phyloP scores from a whole-genome alignment of 2,888 invertebrate species.

The Eupithecia insigniata region DNA sequence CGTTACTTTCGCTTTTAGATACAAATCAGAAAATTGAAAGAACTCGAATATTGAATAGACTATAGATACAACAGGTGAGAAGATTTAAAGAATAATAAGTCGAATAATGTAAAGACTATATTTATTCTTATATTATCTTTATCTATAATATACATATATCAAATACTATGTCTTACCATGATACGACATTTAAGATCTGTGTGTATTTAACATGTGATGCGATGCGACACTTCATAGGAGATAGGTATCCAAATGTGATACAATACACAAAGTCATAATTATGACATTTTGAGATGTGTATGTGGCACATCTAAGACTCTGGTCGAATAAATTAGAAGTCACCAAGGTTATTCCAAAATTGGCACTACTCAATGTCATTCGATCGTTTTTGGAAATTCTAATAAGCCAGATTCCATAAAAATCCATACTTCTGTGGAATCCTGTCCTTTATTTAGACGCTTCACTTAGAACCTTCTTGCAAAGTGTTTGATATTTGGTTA shows the following conservation, averaged over 20 bases:
- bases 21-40: too few relatives aligned
- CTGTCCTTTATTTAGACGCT: constrained; percentile 19
- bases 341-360: constrained; percentile 26
- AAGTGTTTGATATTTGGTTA: constrained; percentile 19
- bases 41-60: background rate
- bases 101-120: too few relatives aligned
- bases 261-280: background rate
- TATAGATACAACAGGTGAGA: too few relatives aligned
- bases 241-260: background rate
- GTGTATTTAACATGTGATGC: background rate
- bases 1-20: too few relatives aligned
- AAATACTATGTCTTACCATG: background rate
- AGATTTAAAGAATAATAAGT: too few relatives aligned
- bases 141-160: too few relatives aligned
- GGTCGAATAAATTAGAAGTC: constrained; percentile 14
- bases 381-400: constrained; percentile 10
- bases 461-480: constrained; percentile 19
- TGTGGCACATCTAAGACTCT: background rate
- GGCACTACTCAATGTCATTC: constrained; percentile 25
- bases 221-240: background rate
- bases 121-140: too few relatives aligned
- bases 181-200: background rate
- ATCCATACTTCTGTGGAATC: background rate
- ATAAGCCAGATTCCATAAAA: background rate
- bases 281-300: background rate